A percentile compares a stretch with the other conserved stretches of the same genome.
Conservation (phyloP, 2,888 invertebrate species). For the Calameuta idolon region DNA sequence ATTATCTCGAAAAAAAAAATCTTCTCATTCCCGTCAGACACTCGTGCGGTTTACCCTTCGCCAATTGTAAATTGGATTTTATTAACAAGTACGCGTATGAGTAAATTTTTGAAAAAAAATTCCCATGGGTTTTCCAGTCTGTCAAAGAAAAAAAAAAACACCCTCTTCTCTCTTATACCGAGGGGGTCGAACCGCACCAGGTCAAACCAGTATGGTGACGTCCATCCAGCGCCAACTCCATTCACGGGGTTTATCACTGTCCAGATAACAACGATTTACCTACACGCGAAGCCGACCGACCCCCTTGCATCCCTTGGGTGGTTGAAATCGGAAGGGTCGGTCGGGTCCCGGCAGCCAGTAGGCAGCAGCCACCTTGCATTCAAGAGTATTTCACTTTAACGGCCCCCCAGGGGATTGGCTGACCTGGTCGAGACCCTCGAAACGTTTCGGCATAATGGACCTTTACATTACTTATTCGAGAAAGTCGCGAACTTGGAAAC, state of each 20-base stretch:
- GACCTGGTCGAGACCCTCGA: constrained; percentile 62
- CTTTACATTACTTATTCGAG: constrained; percentile 66
- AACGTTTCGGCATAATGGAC: constrained; percentile 66
- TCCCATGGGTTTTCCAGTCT: too few species aligned
- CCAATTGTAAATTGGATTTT: too few species aligned
- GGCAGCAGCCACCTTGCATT: constrained; percentile 64
- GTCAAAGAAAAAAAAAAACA: too few species aligned
- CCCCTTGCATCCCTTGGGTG: background rate
- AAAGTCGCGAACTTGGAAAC: constrained; percentile 38
- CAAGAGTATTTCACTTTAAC: constrained; percentile 68
- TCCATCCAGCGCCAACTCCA: constrained; percentile 57
- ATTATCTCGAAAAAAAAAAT: constrained; percentile 35
- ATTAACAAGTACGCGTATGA: too few species aligned
- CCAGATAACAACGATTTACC: constrained; percentile 68
- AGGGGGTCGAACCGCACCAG: too few species aligned
- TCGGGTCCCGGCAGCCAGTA: constrained; percentile 28
- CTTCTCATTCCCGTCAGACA: background rate
- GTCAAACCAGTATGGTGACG: constrained; percentile 10
- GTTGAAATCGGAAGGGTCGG: constrained; percentile 7
- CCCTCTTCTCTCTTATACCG: too few species aligned
- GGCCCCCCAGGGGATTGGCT: constrained; percentile 66
- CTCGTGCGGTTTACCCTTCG: too few species aligned
- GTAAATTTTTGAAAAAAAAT: too few species aligned
- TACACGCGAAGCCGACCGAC: constrained; percentile 43
- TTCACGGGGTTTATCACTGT: constrained; percentile 67